Evolutionary conservation across 1,140 invertebrate genomes (phyloP).

Genomic region (Drosophila malerkotliana): DNA sequence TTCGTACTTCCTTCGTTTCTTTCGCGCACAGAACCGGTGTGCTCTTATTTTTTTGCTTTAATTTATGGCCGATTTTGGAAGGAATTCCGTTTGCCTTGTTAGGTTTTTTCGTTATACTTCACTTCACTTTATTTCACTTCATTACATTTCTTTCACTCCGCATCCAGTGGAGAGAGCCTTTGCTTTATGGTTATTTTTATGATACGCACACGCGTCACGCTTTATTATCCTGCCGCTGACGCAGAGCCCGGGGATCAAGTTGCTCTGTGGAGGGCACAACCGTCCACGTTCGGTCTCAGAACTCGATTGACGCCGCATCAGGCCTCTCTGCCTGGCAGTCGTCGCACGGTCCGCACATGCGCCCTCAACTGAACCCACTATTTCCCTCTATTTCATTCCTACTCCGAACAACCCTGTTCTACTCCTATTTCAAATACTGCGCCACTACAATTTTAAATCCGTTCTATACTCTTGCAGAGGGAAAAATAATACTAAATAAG

Average conservation of each 20-base stretch:
- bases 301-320: slow-evolving; percentile 55
- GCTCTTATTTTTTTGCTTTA: slow-evolving; percentile 20
- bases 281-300: slow-evolving; percentile 52
- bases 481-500: too few relatives aligned
- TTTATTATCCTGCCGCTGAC: slow-evolving; percentile 73
- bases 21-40: slow-evolving; percentile 61
- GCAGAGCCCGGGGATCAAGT: slow-evolving; percentile 20
- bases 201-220: slow-evolving; percentile 79
- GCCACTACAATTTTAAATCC: background rate
- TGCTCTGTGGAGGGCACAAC: slow-evolving; percentile 36
- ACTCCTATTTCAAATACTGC: slow-evolving; percentile 13
- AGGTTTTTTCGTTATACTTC: slow-evolving; percentile 17
- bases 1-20: slow-evolving; percentile 27
- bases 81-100: slow-evolving; percentile 52
- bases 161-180: slow-evolving; percentile 36
- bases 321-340: slow-evolving; percentile 8
- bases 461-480: too few relatives aligned
- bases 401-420: slow-evolving; percentile 30
- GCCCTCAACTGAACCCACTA: slow-evolving; percentile 34
- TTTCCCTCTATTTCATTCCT: slow-evolving; percentile 16
- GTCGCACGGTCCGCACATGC: slow-evolving; percentile 45
- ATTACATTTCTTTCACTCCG: slow-evolving; percentile 45
- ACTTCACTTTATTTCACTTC: slow-evolving; percentile 39
- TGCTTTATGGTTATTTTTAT: slow-evolving; percentile 76
- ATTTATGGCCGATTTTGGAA: slow-evolving; percentile 45